Percentiles rank a stretch among this genome's conserved stretches.
These are phyloP conservation scores for Serranochromis macrocephalus DNA, from an alignment of 2,113 vertebrate species.

Conservation along the genomic window DNA sequence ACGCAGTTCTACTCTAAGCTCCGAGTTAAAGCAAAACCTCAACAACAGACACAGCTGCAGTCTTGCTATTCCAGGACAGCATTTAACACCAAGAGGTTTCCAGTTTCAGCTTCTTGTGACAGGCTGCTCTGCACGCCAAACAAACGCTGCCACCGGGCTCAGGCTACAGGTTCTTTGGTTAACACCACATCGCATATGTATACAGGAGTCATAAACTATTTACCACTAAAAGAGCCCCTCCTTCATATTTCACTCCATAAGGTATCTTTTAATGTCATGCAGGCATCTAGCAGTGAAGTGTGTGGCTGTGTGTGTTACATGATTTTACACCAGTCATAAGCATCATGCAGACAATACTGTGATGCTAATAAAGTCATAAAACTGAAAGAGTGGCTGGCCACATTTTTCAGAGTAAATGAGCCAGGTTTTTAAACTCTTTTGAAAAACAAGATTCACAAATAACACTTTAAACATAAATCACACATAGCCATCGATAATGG, in stretches of 20 bases:
- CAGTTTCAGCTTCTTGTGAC: slow-evolving; percentile 62
- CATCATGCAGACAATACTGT: neutral
- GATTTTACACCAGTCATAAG: neutral
- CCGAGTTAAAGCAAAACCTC: neutral
- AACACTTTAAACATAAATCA: neutral
- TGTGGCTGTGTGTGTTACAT: neutral
- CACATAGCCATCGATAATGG: neutral
- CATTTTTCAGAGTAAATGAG: neutral
- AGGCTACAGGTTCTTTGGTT: slow-evolving; percentile 15
- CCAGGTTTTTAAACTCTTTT: neutral
- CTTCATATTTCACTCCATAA: neutral
- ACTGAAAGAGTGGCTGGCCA: neutral
- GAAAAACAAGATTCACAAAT: neutral
- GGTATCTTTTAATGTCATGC: neutral
- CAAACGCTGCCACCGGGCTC: neutral
- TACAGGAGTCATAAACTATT: slow-evolving; percentile 21
- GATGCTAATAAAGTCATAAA: neutral
- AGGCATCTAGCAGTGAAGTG: neutral
- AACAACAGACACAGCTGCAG: slow-evolving; percentile 56
- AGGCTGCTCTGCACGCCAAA: slow-evolving; percentile 48
- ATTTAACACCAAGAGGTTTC: slow-evolving; percentile 48
- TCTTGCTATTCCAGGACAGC: slow-evolving; percentile 61
- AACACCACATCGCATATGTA: neutral
- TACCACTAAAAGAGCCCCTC: neutral
- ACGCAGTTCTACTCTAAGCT: neutral